phyloP scores from a whole-genome alignment of 2,888 invertebrate species.

The Globia sparganii region DNA sequence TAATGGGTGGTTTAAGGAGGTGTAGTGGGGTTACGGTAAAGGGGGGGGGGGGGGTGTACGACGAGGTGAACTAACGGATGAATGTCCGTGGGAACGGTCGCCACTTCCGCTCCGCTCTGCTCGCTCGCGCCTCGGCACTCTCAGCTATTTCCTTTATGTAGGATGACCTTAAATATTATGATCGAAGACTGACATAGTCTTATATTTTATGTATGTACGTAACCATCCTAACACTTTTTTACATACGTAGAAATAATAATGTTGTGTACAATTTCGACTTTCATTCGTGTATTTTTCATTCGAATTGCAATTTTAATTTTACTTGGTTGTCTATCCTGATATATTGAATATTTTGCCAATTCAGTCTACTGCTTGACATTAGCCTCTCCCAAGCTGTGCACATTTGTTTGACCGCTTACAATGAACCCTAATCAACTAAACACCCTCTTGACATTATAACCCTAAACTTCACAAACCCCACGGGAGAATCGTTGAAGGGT shows the following conservation, averaged over 20 bases:
- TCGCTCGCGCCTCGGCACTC: conserved; percentile 83
- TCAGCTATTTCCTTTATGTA: conserved; percentile 88
- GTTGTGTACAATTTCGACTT: neutral
- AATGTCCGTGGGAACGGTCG: conserved; percentile 90
- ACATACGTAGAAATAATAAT: neutral
- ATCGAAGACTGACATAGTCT: conserved; percentile 26
- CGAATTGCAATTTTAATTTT: neutral
- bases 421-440: conserved; percentile 15
- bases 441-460: conserved; percentile 37
- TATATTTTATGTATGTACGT: neutral
- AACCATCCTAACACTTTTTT: neutral
- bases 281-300: neutral
- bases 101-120: conserved; percentile 86
- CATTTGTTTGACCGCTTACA: conserved; percentile 2
- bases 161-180: conserved; percentile 77
- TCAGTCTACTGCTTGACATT: neutral
- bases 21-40: conserved; percentile 35
- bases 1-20: conserved; percentile 59
- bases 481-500: conserved; percentile 3
- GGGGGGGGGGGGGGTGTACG: conserved; percentile 65
- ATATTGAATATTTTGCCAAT: neutral
- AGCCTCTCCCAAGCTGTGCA: neutral
- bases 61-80: conserved; percentile 89
- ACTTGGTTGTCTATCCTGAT: neutral
- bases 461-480: conserved; percentile 16